These are phyloP conservation scores for Coryphaenoides rupestris DNA, from an alignment of 2,113 vertebrate species.

Conservation along the genomic window DNA sequence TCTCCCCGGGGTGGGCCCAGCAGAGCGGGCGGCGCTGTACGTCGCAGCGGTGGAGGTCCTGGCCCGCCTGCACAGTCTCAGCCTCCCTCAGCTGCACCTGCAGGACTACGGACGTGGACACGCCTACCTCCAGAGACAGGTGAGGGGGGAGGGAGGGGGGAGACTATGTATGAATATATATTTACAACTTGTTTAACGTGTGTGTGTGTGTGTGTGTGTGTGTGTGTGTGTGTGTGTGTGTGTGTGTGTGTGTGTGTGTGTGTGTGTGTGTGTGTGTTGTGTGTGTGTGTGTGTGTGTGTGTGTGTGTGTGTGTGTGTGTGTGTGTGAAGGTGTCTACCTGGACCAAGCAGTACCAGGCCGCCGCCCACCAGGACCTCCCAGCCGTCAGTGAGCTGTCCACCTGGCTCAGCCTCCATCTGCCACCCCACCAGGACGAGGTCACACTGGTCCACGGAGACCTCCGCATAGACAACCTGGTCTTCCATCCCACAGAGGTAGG, in stretches of 20 bases:
- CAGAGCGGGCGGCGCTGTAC: slow-evolving; percentile 84
- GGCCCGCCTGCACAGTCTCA: slow-evolving; percentile 81
- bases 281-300: no score
- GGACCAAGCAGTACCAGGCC: slow-evolving; percentile 88
- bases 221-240: no score
- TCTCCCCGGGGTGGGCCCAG: slow-evolving; percentile 74
- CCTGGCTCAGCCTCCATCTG: slow-evolving; percentile 84
- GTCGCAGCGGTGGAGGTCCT: slow-evolving; percentile 80
- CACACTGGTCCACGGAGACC: slow-evolving; percentile 87
- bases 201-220: neutral
- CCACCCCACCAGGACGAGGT: slow-evolving; percentile 79
- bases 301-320: no score
- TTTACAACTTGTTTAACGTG: no score
- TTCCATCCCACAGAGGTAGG: slow-evolving; percentile 89
- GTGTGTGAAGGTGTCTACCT: slow-evolving; percentile 79
- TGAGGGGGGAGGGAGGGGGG: slow-evolving; percentile 21
- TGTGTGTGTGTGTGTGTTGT: no score
- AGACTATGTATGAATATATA: no score
- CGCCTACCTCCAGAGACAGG: slow-evolving; percentile 90
- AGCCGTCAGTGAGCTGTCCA: slow-evolving; percentile 80
- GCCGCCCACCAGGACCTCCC: slow-evolving; percentile 80
- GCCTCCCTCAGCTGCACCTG: slow-evolving; percentile 72
- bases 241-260: no score
- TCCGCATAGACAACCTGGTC: slow-evolving; percentile 85
- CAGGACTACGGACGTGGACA: slow-evolving; percentile 78